phyloP scores from a whole-genome alignment of 2,888 invertebrate species.

The Torymus tubicola region DNA sequence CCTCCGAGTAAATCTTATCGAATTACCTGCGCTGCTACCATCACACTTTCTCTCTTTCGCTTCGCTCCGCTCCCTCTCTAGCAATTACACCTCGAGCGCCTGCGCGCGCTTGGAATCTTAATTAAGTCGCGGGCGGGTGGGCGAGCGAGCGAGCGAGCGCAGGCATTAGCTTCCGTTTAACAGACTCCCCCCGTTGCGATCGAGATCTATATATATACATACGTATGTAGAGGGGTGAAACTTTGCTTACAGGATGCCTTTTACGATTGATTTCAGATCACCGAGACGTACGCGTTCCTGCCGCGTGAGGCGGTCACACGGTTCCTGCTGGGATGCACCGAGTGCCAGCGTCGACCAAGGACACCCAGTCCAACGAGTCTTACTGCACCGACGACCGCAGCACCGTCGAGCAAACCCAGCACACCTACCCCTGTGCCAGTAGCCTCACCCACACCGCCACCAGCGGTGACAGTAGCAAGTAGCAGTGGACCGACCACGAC shows the following conservation, averaged over 20 bases:
- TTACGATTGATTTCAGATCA: conserved; percentile 85
- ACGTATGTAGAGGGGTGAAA: too few species aligned
- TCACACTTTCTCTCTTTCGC: neutral
- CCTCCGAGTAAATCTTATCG: conserved; percentile 71
- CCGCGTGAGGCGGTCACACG: conserved; percentile 97
- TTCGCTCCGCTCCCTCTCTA: neutral
- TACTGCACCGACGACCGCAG: conserved; percentile 69
- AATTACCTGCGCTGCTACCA: conserved; percentile 63
- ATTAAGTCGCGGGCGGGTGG: conserved; percentile 64
- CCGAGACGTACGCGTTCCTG: conserved; percentile 96
- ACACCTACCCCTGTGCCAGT: conserved; percentile 69
- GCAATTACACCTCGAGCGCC: conserved; percentile 37
- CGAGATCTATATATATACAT: too few species aligned
- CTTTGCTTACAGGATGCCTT: neutral
- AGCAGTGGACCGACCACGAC: too few species aligned
- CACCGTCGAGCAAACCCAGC: conserved; percentile 45
- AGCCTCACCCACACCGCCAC: conserved; percentile 66
- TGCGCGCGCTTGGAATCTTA: conserved; percentile 64
- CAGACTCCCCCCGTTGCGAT: too few species aligned
- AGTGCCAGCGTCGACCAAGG: conserved; percentile 90
- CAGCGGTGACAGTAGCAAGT: conserved; percentile 42
- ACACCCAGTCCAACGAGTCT: conserved; percentile 79
- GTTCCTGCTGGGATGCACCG: conserved; percentile 95
- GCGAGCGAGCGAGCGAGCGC: too few species aligned
- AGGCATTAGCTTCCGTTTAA: conserved; percentile 20